Evolutionary conservation across 2,888 invertebrate species (phyloP).

Genomic region (Tachystola acroxantha): DNA sequence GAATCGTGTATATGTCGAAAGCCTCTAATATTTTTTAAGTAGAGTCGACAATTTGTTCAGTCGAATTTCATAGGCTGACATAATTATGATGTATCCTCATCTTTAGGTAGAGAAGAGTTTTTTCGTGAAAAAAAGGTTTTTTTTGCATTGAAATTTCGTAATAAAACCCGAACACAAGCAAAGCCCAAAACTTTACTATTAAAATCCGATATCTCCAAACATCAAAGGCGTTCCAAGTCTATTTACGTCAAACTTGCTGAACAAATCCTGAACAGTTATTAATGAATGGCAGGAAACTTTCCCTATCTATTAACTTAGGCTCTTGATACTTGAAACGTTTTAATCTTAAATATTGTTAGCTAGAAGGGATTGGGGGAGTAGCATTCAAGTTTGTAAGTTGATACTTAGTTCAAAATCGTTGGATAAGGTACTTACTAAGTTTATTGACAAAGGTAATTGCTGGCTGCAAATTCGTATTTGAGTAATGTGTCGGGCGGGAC

Average conservation of each 20-base stretch:
- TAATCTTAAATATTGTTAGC: constrained; percentile 28
- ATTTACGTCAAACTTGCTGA: background rate
- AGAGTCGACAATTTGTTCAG: too few species aligned
- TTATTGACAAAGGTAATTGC: background rate
- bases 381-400: constrained; percentile 28
- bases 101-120: too few species aligned
- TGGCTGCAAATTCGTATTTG: background rate
- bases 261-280: constrained; percentile 12
- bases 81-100: too few species aligned
- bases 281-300: constrained; percentile 37
- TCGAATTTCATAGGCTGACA: too few species aligned
- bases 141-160: too few species aligned
- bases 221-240: background rate
- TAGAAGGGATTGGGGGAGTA: constrained; percentile 15
- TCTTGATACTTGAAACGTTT: constrained; percentile 30
- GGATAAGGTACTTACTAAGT: background rate
- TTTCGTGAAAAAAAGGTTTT: too few species aligned
- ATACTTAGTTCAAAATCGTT: too few species aligned
- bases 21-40: too few species aligned
- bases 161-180: too few species aligned
- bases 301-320: constrained; percentile 31
- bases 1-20: too few species aligned
- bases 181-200: background rate
- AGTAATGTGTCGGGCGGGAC: too few species aligned
- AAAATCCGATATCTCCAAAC: constrained; percentile 1